Evolutionary conservation across 2,797 vertebrate genomes (phyloP).

Genomic region (Sparidentex hasta): DNA sequence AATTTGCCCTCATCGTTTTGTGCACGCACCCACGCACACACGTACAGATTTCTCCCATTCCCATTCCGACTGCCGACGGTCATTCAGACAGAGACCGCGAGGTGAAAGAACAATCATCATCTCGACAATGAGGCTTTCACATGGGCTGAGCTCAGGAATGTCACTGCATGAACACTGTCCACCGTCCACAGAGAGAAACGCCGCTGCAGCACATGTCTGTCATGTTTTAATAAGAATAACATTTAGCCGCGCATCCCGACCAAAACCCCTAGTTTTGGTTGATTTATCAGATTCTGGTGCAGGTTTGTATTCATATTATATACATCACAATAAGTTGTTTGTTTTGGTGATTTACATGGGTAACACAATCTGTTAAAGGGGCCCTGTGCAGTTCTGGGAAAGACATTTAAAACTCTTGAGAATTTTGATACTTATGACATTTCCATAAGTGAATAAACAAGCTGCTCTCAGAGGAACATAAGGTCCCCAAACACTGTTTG

Average conservation of each 20-base stretch:
- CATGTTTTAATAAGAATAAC: not conserved
- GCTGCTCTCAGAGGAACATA: too few species aligned
- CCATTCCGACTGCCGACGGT: constrained; percentile 82
- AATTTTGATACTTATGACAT: too few species aligned
- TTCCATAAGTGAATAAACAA: too few species aligned
- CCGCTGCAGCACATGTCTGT: constrained; percentile 1
- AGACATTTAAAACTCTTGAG: too few species aligned
- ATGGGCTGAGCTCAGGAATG: constrained; percentile 53
- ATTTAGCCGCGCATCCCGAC: not conserved
- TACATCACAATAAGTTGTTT: not conserved
- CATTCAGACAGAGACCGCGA: constrained; percentile 71
- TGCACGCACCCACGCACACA: constrained; percentile 9
- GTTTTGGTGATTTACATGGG: too few species aligned
- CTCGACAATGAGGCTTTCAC: constrained; percentile 85
- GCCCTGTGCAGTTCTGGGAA: too few species aligned
- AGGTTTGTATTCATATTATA: not conserved
- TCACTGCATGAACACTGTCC: constrained; percentile 43
- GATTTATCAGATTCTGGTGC: not conserved
- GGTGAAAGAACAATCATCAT: constrained; percentile 72
- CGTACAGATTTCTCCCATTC: constrained; percentile 70
- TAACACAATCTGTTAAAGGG: not conserved
- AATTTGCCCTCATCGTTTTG: constrained; percentile 45
- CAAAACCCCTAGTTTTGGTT: not conserved
- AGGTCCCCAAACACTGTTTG: too few species aligned
- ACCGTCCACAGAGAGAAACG: constrained; percentile 4